A percentile compares a stretch with the other conserved stretches of the same genome.
These are phyloP conservation scores for Myioborus melanocephalus DNA, from an alignment of 2,797 vertebrate species.

Conservation along the genomic window DNA sequence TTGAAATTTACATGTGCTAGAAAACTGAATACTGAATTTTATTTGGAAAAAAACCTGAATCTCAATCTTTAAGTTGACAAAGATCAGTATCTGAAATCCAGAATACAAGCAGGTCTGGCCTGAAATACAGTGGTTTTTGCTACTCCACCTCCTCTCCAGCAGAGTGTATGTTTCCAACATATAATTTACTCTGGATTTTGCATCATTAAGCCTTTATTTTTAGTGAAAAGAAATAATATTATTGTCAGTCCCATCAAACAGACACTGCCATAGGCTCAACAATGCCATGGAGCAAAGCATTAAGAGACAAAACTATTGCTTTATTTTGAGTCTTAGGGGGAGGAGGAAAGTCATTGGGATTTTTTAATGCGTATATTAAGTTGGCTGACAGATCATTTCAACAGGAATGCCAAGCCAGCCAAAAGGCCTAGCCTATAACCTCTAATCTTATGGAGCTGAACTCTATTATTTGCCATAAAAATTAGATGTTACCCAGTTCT, in stretches of 20 bases:
- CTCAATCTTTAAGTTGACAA: background rate
- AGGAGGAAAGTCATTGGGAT: slow-evolving; percentile 30
- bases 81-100: background rate
- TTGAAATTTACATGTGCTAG: background rate
- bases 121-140: background rate
- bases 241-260: slow-evolving; percentile 69
- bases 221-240: slow-evolving; percentile 74
- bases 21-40: background rate
- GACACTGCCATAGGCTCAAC: slow-evolving; percentile 70
- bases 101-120: background rate
- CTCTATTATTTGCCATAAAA: slow-evolving; percentile 81
- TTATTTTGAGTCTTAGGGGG: slow-evolving; percentile 44
- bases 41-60: background rate
- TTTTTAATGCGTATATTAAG: slow-evolving; percentile 68
- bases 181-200: slow-evolving; percentile 72
- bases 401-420: slow-evolving; percentile 65
- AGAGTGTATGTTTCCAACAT: slow-evolving; percentile 46
- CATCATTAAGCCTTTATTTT: slow-evolving; percentile 63
- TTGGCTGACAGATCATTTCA: slow-evolving; percentile 71
- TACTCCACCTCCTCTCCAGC: slow-evolving; percentile 23
- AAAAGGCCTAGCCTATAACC: slow-evolving; percentile 74
- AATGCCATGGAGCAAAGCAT: slow-evolving; percentile 69
- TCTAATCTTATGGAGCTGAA: slow-evolving; percentile 80
- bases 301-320: slow-evolving; percentile 55
- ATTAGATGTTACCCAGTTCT: slow-evolving; percentile 78